These are phyloP conservation scores for Clarias macrocephalus DNA, from an alignment of 2,113 vertebrate species.

Conservation along the genomic window DNA sequence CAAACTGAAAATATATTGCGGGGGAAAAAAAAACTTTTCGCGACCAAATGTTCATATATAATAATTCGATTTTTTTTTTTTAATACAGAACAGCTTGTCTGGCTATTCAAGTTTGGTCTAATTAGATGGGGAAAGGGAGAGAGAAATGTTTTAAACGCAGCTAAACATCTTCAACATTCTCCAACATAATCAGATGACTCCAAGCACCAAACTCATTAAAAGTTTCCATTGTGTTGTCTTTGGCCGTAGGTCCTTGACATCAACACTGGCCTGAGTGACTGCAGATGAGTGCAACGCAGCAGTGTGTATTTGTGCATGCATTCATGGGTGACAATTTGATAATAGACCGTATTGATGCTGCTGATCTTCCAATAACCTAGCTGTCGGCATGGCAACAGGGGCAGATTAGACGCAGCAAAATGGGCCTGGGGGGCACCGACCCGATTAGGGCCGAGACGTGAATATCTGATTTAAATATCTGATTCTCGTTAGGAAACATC, in stretches of 20 bases:
- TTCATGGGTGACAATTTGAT: conserved; percentile 33
- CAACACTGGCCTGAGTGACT: conserved; percentile 33
- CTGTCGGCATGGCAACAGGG: conserved; percentile 27
- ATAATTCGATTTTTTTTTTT: not conserved
- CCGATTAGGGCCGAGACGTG: conserved; percentile 26
- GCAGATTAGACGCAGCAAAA: conserved; percentile 29
- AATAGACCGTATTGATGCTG: conserved; percentile 36
- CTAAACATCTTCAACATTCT: conserved; percentile 17
- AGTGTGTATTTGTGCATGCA: not conserved
- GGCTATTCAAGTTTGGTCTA: conserved; percentile 39
- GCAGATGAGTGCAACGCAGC: conserved; percentile 3
- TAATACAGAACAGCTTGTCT: not conserved
- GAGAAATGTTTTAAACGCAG: not conserved
- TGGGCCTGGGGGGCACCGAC: conserved; percentile 15
- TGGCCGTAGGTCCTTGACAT: conserved; percentile 23
- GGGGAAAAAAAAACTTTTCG: not conserved
- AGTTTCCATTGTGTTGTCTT: conserved; percentile 14
- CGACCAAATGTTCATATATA: not conserved
- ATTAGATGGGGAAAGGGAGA: conserved; percentile 30
- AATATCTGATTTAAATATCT: conserved; percentile 52
- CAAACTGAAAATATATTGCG: not conserved
- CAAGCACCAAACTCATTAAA: not conserved
- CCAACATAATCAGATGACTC: conserved; percentile 6
- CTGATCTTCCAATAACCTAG: conserved; percentile 40
- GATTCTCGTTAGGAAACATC: conserved; percentile 42